Base-by-base conservation (phyloP, 2,888 invertebrate species). In the Julus scanicus region DNA sequence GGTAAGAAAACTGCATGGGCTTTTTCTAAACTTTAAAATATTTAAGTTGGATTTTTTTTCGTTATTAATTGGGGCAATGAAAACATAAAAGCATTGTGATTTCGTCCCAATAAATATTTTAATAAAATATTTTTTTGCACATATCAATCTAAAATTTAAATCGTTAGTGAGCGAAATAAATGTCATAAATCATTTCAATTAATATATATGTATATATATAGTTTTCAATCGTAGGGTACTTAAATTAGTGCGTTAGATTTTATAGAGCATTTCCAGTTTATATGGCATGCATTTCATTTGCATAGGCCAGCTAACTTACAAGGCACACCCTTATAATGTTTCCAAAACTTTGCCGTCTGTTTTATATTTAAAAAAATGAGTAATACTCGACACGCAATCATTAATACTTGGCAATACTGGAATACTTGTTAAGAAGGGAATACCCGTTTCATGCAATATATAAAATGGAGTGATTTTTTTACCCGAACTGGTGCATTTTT, bases 221-320 rank as follows among this genome's bases (percentile, higher is more conserved):
- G 37, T 80, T 80, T 80, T 6, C 9, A 37, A 80, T 37, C 37
- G 5, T 37, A 80, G 29, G 37, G 37, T 80, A 80, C 80, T 29
- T 80, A 15, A 80, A 80, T 37, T 71, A 71, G 9, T 71, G 71
- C 71, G 9, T 71, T 71, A 29, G 11, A 29, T 80, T 80, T 80
- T 80, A 80, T 80, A 80, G 37, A 80, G 15, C 80, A 80, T 80
- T 39, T 80, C 80, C 80, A 80, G 80, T 39, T 80, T 80, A 80
- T 80, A 80, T 80, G 80, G 37, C 80, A 80, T 80, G 37, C 80
- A 80, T 80, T 37, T 39, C 29, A 80, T 80, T 80, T 80, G 37
- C 37, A 80, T 80, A 4, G 37, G 15, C 15, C 37, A 80, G 37
- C 80, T 37, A 80, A 80, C 80, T 37, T 80, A 37, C 5, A 80